Evolutionary conservation across 2,888 invertebrate genomes (phyloP), one percentile per base, ranked within the genome.

Genomic region (Drosophila villosipedis): DNA sequence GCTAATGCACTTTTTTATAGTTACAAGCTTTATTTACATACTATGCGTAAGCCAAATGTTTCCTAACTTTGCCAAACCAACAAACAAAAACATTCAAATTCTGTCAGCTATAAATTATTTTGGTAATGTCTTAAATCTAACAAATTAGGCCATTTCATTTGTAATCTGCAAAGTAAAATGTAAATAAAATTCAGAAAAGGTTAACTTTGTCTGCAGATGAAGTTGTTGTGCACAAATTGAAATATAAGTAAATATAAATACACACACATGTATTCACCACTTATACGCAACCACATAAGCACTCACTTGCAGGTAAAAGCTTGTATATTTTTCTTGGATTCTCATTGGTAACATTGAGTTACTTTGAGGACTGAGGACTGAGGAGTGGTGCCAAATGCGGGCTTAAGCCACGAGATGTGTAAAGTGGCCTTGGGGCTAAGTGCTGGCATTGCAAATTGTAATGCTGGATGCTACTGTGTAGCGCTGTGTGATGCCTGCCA

Each of bases 361-460:
- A 33, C 9, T 39, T 39, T 9, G n/a, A 28, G 25, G 16, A 47
- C 35, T 30, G 16, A 28, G 25, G 16, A 39, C 35, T 41, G 16
- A 28, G 25, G 16, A 39, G 30, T 41, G 14, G n/a, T 12, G 31
- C n/a, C 43, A 43, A n/a, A n/a, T 35, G 35, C 39, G 4, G 25
- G 25, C 9, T 47, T 25, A 10, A 70, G 30, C 64, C 70, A 12
- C 31, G 55, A 41, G 31, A 30, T 55, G 30, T 14, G 22, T 54
- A 43, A 39, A 53, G 30, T 54, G 62, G 66, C 79, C 71, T 69
- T 76, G 69, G 19, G 54, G 7, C 67, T 65, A 71, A 78, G 74
- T 74, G 68, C 68, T 69, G 78, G 78, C 74, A 64, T 43, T 69
- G 61, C 69, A 61, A 77, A 60, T 67, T 67, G 64, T 58, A 61